These are phyloP conservation scores for Drosophila nigromelanica DNA, from an alignment of 1,140 invertebrate species.

Conservation along the genomic window DNA sequence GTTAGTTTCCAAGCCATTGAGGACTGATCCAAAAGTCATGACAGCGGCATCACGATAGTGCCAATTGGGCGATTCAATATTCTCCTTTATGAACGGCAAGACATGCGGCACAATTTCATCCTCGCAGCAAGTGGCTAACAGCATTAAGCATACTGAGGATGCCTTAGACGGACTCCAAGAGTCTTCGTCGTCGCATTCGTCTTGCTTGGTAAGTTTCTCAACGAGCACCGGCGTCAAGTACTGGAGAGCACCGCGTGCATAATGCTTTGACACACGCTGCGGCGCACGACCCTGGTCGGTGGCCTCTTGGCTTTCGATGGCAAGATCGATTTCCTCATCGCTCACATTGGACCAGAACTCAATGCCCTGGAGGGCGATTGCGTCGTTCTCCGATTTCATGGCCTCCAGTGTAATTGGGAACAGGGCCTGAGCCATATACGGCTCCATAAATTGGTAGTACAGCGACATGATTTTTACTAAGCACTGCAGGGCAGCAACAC, in stretches of 20 bases:
- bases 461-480: constrained; percentile 99
- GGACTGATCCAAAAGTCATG: constrained; percentile 99
- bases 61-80: constrained; percentile 98
- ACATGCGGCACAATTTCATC: constrained; percentile 98
- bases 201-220: constrained; percentile 97
- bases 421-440: constrained; percentile 98
- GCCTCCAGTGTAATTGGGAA: constrained; percentile 99
- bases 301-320: constrained; percentile 97
- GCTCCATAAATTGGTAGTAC: constrained; percentile 99
- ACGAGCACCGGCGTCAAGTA: constrained; percentile 97
- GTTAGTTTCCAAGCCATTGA: constrained; percentile 95
- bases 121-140: constrained; percentile 98
- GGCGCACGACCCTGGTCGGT: constrained; percentile 96
- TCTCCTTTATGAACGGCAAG: constrained; percentile 97
- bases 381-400: constrained; percentile 98
- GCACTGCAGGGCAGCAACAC: constrained; percentile 98
- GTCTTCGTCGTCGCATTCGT: constrained; percentile 97
- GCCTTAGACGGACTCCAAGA: constrained; percentile 99
- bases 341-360: constrained; percentile 99
- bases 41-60: constrained; percentile 97
- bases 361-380: constrained; percentile 98
- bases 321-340: constrained; percentile 99
- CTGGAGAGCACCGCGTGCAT: constrained; percentile 98
- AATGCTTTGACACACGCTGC: constrained; percentile 93
- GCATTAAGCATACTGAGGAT: constrained; percentile 99